Evolutionary conservation across 2,113 vertebrate species (phyloP).

Genomic region (Atractosteus spatula): DNA sequence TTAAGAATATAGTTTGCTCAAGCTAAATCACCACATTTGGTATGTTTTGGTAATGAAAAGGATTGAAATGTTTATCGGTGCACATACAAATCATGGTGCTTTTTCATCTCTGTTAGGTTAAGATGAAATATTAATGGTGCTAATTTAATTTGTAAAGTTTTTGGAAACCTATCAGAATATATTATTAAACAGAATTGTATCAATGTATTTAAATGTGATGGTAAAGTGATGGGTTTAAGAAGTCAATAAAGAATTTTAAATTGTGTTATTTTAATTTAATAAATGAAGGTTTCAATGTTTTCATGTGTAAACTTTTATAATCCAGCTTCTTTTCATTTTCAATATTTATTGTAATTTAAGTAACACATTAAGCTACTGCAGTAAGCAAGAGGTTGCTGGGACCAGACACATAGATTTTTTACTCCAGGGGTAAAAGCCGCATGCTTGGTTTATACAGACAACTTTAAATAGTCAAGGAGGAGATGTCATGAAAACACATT

Average conservation of each 20-base stretch:
- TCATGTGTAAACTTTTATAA: too few relatives aligned
- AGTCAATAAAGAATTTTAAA: conserved; percentile 30
- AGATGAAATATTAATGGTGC: conserved; percentile 55
- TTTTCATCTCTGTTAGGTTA: conserved; percentile 6
- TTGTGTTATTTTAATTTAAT: conserved; percentile 47
- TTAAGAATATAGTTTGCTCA: conserved; percentile 8
- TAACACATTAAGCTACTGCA: too few relatives aligned
- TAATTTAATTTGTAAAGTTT: conserved; percentile 58
- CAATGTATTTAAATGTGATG: conserved; percentile 54
- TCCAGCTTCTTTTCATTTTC: too few relatives aligned
- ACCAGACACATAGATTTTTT: too few relatives aligned
- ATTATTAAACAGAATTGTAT: conserved; percentile 54
- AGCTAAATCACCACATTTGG: conserved; percentile 16
- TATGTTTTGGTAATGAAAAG: conserved; percentile 42
- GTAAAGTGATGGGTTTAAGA: conserved; percentile 28
- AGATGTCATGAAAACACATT: too few relatives aligned
- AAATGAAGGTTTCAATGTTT: conserved; percentile 18
- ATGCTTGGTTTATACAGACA: too few relatives aligned
- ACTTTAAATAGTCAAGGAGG: too few relatives aligned
- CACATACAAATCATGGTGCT: conserved; percentile 54
- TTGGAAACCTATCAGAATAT: conserved; percentile 42
- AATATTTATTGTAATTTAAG: too few relatives aligned
- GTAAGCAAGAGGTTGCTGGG: too few relatives aligned
- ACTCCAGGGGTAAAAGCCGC: too few relatives aligned
- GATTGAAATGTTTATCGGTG: conserved; percentile 51